Conservation (phyloP, 2,797 vertebrate genomes). For the Pelochelys cantorii region DNA sequence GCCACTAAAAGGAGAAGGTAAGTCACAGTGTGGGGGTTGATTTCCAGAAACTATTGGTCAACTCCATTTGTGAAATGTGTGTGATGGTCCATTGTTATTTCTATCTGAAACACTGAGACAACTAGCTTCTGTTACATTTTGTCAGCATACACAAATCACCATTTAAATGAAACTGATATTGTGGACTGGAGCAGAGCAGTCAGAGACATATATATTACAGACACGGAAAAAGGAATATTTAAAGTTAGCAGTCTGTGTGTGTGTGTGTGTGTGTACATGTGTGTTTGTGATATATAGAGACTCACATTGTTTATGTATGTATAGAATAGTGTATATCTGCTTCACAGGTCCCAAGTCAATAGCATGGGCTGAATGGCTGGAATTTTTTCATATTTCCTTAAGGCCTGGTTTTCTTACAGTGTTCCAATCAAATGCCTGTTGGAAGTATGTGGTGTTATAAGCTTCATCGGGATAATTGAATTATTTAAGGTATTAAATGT, state of each 20-base stretch:
- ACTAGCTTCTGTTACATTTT: rapidly evolving
- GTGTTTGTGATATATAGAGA: background rate
- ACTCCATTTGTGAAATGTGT: background rate
- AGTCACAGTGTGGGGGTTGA: constrained; percentile 5
- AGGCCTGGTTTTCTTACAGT: background rate
- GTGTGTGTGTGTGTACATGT: background rate
- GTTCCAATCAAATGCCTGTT: constrained; percentile 6
- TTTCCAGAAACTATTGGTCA: background rate
- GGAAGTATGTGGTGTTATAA: background rate
- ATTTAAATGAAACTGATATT: rapidly evolving
- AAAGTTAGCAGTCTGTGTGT: rapidly evolving
- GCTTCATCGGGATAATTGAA: constrained; percentile 18
- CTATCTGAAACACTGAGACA: background rate
- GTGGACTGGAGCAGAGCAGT: background rate
- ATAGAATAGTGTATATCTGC: rapidly evolving
- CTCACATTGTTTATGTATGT: rapidly evolving
- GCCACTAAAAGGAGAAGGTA: background rate
- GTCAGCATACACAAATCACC: background rate
- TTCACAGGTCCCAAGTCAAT: background rate
- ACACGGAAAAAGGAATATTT: background rate
- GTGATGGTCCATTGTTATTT: background rate
- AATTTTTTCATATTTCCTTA: background rate
- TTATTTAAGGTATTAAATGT: constrained; percentile 42
- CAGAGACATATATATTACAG: background rate
- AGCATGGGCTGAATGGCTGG: rapidly evolving